These are phyloP conservation scores for Amphipyra tragopoginis DNA, from an alignment of 2,888 invertebrate genomes.

Conservation along the genomic window DNA sequence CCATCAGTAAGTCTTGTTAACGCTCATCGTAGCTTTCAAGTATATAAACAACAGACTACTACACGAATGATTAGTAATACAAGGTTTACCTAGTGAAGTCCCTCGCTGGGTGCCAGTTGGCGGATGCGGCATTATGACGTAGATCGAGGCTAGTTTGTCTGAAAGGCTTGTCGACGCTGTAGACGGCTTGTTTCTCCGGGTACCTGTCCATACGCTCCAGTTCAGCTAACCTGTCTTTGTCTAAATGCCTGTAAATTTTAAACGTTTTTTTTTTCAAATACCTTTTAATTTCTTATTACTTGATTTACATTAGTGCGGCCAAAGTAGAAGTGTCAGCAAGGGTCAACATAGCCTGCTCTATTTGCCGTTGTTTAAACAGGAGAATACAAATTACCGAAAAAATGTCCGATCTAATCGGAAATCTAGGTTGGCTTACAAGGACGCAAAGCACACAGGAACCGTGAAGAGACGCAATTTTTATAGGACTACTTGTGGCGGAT, in stretches of 20 bases:
- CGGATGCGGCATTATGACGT: slow-evolving; percentile 76
- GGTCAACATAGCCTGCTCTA: no score
- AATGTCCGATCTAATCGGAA: no score
- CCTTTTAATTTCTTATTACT: no score
- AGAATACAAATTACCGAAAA: no score
- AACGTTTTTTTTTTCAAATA: background rate
- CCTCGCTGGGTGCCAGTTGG: slow-evolving; percentile 86
- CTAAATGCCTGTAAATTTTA: slow-evolving; percentile 77
- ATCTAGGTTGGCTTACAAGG: no score
- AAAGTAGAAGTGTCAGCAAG: no score
- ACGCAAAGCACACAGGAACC: no score
- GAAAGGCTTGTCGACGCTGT: slow-evolving; percentile 88
- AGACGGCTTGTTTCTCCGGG: slow-evolving; percentile 87
- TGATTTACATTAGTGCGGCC: no score
- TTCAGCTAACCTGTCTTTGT: slow-evolving; percentile 85
- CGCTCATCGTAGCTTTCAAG: background rate
- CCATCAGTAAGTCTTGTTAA: background rate
- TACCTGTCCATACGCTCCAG: slow-evolving; percentile 86
- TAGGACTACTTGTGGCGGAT: no score
- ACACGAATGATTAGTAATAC: background rate
- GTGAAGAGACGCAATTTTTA: no score
- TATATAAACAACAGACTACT: background rate
- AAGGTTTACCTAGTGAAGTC: slow-evolving; percentile 83
- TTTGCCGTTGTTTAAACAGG: no score
- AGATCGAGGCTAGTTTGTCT: slow-evolving; percentile 86